phyloP scores from a whole-genome alignment of 2,113 vertebrate species.

The Pterocles burchelli region DNA sequence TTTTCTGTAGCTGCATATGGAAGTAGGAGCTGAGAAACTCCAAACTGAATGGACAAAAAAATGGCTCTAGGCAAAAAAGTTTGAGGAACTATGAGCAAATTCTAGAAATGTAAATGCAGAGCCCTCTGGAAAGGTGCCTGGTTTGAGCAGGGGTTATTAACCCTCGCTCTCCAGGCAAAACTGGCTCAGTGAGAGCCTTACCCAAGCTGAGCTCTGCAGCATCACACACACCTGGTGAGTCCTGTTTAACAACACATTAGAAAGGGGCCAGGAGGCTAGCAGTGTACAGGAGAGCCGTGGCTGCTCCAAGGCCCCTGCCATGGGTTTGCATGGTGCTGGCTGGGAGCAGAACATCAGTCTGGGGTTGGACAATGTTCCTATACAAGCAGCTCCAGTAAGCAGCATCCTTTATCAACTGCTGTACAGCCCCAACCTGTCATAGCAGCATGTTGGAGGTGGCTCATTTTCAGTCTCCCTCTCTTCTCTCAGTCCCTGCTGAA shows the following conservation, averaged over 20 bases:
- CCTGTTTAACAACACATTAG: neutral
- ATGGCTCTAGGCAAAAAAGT: neutral
- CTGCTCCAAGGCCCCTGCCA: neutral
- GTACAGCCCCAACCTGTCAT: neutral
- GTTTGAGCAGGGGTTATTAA: neutral
- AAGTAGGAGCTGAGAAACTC: neutral
- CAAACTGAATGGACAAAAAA: neutral
- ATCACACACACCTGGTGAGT: too few species aligned
- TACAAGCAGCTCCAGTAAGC: neutral
- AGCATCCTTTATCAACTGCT: neutral
- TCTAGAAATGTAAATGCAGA: neutral
- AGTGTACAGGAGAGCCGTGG: neutral
- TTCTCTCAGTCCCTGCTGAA: neutral
- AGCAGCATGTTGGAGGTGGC: neutral
- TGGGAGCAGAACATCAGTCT: neutral
- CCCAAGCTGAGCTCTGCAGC: neutral
- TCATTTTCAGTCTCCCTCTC: neutral
- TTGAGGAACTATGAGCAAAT: neutral
- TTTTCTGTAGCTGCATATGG: neutral
- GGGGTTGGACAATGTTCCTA: rapidly evolving
- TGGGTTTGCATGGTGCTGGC: neutral
- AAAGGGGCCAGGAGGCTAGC: neutral
- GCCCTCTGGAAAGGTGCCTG: neutral
- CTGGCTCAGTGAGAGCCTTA: neutral
- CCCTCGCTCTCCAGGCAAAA: neutral